Evolutionary conservation across 2,888 invertebrate species (phyloP).

Genomic region (Sminthurinus aureus): DNA sequence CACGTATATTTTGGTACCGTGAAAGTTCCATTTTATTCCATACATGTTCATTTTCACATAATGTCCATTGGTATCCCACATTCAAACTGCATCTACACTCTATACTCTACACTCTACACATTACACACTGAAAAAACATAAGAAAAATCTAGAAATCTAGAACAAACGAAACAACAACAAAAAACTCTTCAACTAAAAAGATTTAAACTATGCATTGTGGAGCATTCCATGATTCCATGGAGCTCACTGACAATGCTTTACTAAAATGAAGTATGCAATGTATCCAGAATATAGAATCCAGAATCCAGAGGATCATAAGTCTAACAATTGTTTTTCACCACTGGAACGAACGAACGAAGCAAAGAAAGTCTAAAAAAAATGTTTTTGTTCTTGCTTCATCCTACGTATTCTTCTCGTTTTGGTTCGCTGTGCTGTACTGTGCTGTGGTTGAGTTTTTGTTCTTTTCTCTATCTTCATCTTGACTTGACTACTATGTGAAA

Average conservation of each 20-base stretch:
- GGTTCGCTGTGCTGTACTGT: too few relatives aligned
- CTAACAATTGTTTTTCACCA: neutral
- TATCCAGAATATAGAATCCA: too few relatives aligned
- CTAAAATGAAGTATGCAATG: neutral
- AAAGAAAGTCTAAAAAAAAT: neutral
- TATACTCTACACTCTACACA: neutral
- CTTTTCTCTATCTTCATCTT: conserved; percentile 14
- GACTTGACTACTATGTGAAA: too few relatives aligned
- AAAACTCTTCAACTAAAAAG: neutral
- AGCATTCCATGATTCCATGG: neutral
- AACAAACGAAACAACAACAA: too few relatives aligned
- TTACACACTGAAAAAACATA: too few relatives aligned
- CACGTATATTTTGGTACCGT: neutral
- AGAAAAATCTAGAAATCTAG: too few relatives aligned
- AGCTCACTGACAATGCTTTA: neutral
- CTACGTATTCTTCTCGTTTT: neutral
- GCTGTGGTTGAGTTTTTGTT: neutral
- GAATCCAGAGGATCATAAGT: neutral
- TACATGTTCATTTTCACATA: conserved; percentile 3
- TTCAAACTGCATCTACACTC: neutral
- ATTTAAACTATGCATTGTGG: conserved; percentile 5
- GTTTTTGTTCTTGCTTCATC: neutral
- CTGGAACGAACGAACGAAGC: neutral
- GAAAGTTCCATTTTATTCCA: neutral
- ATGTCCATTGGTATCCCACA: neutral